Evolutionary conservation across 2,113 vertebrate genomes (phyloP), one percentile per base, ranked within the genome.

Genomic region (Bucco capensis): DNA sequence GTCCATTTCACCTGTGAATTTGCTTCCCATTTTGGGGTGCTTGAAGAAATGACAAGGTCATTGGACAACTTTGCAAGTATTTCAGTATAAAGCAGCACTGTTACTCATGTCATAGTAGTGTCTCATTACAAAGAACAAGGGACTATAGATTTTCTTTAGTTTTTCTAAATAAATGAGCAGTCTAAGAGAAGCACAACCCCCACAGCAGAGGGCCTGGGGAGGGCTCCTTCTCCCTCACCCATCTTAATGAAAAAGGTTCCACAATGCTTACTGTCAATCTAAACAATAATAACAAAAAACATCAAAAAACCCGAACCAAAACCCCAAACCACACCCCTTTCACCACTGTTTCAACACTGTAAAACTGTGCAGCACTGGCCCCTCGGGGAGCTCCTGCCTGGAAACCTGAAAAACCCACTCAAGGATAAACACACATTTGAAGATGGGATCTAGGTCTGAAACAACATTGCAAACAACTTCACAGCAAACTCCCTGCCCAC

Each of bases 401-500:
- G 42, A 54, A 58, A 74, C 37, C 51, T 10, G 42, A 65, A n/a
- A 35, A 44, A 40, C 40, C 51, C 9, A 4, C 31, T 30, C 37
- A 5, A 8, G 46, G 62, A 44, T 51, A 31, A 5, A 12, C 27
- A 21, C 3, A 1, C 25, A 28, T 37, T 60, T 11, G 22, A 25
- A 30, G 54, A 16, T 2, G 19, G 30, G 44, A 62, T 0, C 0
- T 1, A 12, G 54, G 23, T 28, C 28, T 21, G 22, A 37, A 23
- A 12, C 9, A 42, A 1, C 0, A 3, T 18, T 19, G 19, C 17
- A 83, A 12, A 58, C 44, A 31, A 58, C 44, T 9, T 10, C 76
- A 21, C 40, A 27, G 56, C 66, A n/a, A 50, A 19, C 35, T 38
- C 19, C 0, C 64, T 9, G 21, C 58, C 23, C 0, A 0, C 2